Percentiles rank a stretch among this genome's conserved stretches.
phyloP scores from a whole-genome alignment of 1,140 invertebrate species.

The Parasteatoda tepidariorum region DNA sequence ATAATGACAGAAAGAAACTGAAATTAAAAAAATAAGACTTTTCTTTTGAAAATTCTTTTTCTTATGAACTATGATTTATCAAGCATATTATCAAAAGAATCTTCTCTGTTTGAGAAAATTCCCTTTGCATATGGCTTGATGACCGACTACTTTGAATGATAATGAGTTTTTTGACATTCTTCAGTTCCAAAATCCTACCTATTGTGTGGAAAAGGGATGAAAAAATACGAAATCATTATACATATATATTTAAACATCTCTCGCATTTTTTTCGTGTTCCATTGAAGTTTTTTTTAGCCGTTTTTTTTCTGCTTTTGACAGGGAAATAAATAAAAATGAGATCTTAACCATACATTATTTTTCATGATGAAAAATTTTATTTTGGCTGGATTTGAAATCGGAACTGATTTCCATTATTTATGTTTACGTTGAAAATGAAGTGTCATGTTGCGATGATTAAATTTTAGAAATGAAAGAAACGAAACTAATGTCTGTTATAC shows the following conservation, averaged over 20 bases:
- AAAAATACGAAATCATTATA: conserved; percentile 16
- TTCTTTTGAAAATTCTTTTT: background rate
- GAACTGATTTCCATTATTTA: too few relatives aligned
- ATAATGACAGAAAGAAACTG: too few relatives aligned
- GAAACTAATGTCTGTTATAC: too few relatives aligned
- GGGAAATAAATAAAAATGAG: background rate
- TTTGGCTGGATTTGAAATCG: too few relatives aligned
- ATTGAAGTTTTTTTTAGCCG: background rate
- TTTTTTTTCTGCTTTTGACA: background rate
- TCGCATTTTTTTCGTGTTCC: background rate
- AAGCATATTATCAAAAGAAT: conserved; percentile 4
- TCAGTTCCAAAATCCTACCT: background rate
- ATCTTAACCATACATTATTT: background rate
- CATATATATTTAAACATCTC: background rate
- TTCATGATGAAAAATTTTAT: background rate
- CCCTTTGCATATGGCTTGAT: conserved; percentile 4
- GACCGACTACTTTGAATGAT: conserved; percentile 24
- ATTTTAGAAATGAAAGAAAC: too few relatives aligned
- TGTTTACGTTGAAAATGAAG: too few relatives aligned
- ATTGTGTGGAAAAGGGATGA: background rate
- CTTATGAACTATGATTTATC: background rate
- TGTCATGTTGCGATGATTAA: too few relatives aligned
- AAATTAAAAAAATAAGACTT: background rate
- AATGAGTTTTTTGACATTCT: conserved; percentile 32
- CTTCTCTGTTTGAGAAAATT: conserved; percentile 12